Evolutionary conservation across 2,113 vertebrate genomes (phyloP).

Genomic region (Cacatua alba): DNA sequence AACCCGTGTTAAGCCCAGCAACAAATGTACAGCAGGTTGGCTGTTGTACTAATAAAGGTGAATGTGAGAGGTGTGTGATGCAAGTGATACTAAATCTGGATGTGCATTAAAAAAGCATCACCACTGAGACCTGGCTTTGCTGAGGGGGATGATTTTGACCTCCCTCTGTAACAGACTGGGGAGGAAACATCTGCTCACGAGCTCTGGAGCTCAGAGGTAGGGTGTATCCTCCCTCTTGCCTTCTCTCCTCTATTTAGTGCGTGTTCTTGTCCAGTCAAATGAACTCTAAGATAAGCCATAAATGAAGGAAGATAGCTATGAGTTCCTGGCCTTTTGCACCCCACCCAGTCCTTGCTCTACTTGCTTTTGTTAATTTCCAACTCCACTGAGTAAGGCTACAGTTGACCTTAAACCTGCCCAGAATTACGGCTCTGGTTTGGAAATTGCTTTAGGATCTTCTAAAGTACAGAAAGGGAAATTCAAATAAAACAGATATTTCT

Average conservation of each 20-base stretch:
- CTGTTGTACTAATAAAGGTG: not conserved
- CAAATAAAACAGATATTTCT: not conserved
- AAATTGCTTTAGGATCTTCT: not conserved
- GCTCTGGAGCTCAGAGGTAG: not conserved
- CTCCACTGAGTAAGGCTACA: not conserved
- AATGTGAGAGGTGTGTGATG: not conserved
- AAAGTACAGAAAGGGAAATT: not conserved
- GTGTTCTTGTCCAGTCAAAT: too few relatives aligned
- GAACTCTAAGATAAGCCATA: not conserved
- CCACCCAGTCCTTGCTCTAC: not conserved
- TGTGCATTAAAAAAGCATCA: not conserved
- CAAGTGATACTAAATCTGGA: not conserved
- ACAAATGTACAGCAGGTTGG: fast-evolving
- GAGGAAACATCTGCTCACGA: not conserved
- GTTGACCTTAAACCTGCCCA: not conserved
- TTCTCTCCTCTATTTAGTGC: not conserved
- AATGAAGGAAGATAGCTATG: not conserved
- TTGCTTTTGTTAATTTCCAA: not conserved
- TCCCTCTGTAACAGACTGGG: not conserved
- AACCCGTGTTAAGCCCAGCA: not conserved
- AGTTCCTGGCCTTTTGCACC: not conserved
- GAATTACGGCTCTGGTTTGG: not conserved
- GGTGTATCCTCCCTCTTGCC: not conserved
- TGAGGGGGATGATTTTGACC: not conserved
- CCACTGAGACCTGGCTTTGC: not conserved